Percentiles rank a stretch among this genome's conserved stretches.
These are phyloP conservation scores for Discoglossus pictus DNA, from an alignment of 2,797 vertebrate genomes.

Conservation along the genomic window DNA sequence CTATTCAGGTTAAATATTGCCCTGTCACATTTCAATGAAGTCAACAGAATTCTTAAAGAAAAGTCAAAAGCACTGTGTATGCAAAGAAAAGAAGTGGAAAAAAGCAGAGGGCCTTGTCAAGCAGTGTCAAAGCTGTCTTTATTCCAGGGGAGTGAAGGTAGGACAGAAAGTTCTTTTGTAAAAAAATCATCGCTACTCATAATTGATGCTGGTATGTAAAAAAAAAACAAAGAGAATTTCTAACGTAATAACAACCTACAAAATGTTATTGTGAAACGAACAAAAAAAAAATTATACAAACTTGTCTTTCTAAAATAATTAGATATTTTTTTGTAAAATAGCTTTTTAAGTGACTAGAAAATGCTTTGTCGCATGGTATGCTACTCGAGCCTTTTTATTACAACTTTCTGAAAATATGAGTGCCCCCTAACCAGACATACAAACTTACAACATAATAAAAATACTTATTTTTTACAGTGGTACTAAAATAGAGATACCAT, in stretches of 20 bases:
- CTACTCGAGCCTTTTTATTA: conserved; percentile 61
- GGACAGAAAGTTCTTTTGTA: conserved; percentile 82
- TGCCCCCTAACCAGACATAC: no score
- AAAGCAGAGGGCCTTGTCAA: conserved; percentile 80
- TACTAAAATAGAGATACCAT: no score
- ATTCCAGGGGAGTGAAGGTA: conserved; percentile 75
- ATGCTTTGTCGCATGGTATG: neutral
- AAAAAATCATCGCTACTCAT: conserved; percentile 92
- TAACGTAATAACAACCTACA: conserved; percentile 85
- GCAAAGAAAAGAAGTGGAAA: conserved; percentile 80
- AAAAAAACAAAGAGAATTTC: conserved; percentile 77
- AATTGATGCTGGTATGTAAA: conserved; percentile 95
- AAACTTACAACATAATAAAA: no score
- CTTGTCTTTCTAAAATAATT: conserved; percentile 75
- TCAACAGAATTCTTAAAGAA: conserved; percentile 89
- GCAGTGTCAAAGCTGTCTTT: conserved; percentile 88
- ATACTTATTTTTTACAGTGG: no score
- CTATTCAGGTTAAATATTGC: conserved; percentile 96
- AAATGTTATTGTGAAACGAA: conserved; percentile 81
- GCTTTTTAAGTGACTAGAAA: neutral
- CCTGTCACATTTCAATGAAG: conserved; percentile 95
- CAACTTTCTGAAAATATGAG: conserved; percentile 67
- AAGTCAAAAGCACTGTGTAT: conserved; percentile 87
- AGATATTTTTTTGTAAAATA: conserved; percentile 8
- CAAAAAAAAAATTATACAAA: conserved; percentile 74